phyloP scores from a whole-genome alignment of 2,888 invertebrate species.

The Cosmopolites sordidus region DNA sequence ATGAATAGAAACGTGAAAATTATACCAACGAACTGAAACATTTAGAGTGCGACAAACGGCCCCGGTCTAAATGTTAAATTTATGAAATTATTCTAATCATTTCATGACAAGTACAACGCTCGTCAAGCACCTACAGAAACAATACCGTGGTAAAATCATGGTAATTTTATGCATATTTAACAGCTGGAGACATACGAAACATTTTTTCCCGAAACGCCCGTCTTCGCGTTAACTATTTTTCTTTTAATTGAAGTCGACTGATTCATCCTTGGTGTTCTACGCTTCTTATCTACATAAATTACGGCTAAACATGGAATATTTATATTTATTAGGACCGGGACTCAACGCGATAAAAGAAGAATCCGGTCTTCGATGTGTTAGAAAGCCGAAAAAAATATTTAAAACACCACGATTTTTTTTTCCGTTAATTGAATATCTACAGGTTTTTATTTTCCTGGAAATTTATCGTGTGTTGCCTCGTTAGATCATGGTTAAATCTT shows the following conservation, averaged over 20 bases:
- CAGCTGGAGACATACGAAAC: not conserved
- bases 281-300: not conserved
- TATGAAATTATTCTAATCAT: not conserved
- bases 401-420: not conserved
- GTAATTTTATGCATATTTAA: not conserved
- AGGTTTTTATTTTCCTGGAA: no score
- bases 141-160: not conserved
- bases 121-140: not conserved
- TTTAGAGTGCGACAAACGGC: not conserved
- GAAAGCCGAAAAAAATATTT: not conserved
- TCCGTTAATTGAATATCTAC: no score
- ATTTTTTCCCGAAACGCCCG: not conserved
- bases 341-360: no score
- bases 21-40: not conserved
- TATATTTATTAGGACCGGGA: no score
- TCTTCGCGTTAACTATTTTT: not conserved
- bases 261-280: not conserved
- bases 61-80: not conserved
- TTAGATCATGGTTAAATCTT: no score
- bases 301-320: not conserved
- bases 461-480: no score
- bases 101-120: not conserved
- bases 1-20: slow-evolving; percentile 1
- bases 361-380: no score
- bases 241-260: not conserved